Evolutionary conservation across 2,888 invertebrate genomes (phyloP).

Genomic region (Drosophila fungiperda): DNA sequence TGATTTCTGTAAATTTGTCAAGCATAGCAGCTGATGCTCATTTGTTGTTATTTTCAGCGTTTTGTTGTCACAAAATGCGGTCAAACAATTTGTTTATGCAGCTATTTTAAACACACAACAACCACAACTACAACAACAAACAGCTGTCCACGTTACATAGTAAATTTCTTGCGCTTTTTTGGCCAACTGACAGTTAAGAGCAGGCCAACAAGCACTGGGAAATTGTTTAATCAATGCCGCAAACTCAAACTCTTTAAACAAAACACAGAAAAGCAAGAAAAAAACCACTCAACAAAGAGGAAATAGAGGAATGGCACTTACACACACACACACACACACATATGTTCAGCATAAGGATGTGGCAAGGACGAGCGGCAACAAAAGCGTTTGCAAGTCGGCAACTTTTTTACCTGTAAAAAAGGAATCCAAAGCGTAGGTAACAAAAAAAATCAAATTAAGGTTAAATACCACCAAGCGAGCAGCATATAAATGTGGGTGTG

Average conservation of each 20-base stretch:
- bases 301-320: constrained; percentile 28
- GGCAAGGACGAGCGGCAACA: constrained; percentile 56
- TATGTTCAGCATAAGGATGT: constrained; percentile 15
- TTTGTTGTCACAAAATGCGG: constrained; percentile 70
- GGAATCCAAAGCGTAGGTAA: constrained; percentile 37
- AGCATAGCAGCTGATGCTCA: constrained; percentile 73
- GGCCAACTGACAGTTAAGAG: constrained; percentile 21
- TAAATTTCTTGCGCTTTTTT: constrained; percentile 15
- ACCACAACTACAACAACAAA: constrained; percentile 3
- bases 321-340: constrained; percentile 9
- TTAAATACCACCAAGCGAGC: constrained; percentile 80
- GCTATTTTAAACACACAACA: constrained; percentile 63
- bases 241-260: constrained; percentile 63
- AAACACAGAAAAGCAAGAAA: constrained; percentile 9
- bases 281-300: constrained; percentile 11
- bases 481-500: constrained; percentile 34
- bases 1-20: constrained; percentile 61
- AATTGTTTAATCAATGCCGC: constrained; percentile 74
- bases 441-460: constrained; percentile 76
- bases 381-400: constrained; percentile 29
- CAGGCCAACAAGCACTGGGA: constrained; percentile 17
- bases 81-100: constrained; percentile 74
- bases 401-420: constrained; percentile 47
- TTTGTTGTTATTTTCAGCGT: constrained; percentile 47
- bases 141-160: constrained; percentile 30